phyloP scores from a whole-genome alignment of 2,888 invertebrate species.

The Zaprionus lineosus region DNA sequence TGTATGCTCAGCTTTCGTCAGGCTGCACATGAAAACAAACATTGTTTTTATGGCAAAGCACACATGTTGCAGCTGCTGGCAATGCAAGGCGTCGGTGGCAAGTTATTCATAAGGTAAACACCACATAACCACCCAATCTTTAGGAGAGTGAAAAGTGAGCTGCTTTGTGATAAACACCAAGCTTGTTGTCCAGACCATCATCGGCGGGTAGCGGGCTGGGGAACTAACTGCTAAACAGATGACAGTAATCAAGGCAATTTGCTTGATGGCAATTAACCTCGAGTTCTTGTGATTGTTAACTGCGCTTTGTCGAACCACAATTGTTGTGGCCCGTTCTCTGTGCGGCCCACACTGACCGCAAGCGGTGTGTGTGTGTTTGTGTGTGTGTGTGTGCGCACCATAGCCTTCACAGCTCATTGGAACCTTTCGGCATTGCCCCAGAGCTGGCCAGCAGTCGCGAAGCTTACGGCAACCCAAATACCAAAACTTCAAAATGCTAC shows the following conservation, averaged over 20 bases:
- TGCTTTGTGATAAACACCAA: constrained; percentile 12
- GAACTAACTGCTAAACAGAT: too few relatives aligned
- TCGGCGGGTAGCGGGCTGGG: too few relatives aligned
- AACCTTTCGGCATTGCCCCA: constrained; percentile 46
- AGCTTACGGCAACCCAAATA: constrained; percentile 69
- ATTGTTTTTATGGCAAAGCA: constrained; percentile 44
- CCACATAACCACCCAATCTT: constrained; percentile 23
- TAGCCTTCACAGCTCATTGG: constrained; percentile 69
- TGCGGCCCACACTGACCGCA: constrained; percentile 28
- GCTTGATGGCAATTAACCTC: constrained; percentile 21
- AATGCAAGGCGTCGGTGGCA: constrained; percentile 38
- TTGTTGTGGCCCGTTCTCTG: constrained; percentile 13
- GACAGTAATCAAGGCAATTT: constrained; percentile 21
- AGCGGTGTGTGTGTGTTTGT: too few relatives aligned
- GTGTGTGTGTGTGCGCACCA: constrained; percentile 31
- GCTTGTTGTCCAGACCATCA: constrained; percentile 6
- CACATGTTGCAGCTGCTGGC: constrained; percentile 27
- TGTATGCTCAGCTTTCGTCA: constrained; percentile 64
- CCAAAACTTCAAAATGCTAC: constrained; percentile 49
- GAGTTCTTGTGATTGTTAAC: not conserved
- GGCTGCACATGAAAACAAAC: constrained; percentile 58
- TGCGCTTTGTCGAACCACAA: constrained; percentile 5
- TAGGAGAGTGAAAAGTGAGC: constrained; percentile 27
- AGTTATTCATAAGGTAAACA: constrained; percentile 46
- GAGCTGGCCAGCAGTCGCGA: too few relatives aligned